Evolutionary conservation across 2,113 vertebrate genomes (phyloP).

Genomic region (Alligator sinensis): DNA sequence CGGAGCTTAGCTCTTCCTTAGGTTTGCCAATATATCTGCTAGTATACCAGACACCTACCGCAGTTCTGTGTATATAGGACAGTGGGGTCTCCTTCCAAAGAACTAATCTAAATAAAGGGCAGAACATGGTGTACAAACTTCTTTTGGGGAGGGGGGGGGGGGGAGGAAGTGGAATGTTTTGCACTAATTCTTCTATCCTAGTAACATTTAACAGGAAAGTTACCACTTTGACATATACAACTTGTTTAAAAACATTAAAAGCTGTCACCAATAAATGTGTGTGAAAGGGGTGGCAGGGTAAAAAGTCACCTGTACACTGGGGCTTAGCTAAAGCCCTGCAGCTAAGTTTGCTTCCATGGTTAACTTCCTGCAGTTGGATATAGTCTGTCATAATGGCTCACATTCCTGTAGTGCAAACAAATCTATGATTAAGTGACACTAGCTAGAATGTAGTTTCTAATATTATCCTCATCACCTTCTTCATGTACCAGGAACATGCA

Average conservation of each 20-base stretch:
- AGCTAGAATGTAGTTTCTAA: rapidly evolving
- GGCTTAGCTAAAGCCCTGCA: background rate
- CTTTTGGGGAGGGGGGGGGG: background rate
- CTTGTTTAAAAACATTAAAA: no score
- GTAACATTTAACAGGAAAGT: background rate
- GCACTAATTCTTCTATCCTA: background rate
- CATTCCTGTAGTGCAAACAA: rapidly evolving
- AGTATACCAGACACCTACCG: background rate
- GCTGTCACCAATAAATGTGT: no score
- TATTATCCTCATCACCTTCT: no score
- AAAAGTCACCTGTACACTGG: no score
- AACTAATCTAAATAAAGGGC: background rate
- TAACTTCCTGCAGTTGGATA: rapidly evolving
- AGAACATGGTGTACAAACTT: background rate
- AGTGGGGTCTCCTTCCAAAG: background rate
- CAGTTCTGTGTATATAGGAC: background rate
- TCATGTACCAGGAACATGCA: rapidly evolving
- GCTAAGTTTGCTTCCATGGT: rapidly evolving
- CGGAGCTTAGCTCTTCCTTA: no score
- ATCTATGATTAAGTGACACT: rapidly evolving
- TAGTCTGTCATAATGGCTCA: background rate
- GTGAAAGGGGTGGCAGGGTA: no score
- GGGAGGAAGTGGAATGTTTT: no score
- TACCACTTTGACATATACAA: background rate
- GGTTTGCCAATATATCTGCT: no score